Evolutionary conservation across 2,888 invertebrate species (phyloP), one percentile per base, ranked within the genome.

Genomic region (Tetragonula carbonaria): DNA sequence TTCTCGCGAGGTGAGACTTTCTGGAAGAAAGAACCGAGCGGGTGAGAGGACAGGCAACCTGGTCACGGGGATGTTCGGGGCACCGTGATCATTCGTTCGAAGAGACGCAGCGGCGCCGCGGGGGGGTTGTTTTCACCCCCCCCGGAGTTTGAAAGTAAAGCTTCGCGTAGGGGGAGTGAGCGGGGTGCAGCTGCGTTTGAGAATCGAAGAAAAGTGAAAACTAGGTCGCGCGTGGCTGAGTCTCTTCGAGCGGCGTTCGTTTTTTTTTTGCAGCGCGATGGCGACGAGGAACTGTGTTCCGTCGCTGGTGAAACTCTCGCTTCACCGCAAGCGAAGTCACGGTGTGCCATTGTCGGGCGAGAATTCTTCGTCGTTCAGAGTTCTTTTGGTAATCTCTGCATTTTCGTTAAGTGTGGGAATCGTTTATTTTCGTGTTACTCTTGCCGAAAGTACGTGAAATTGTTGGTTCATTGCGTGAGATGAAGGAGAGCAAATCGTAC

Each of bases 191-290:
- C 5, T 53, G 23, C 23, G n/a, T 28, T 23, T 18, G 5, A 23
- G 53, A 57, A 23, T 4, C 21, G n/a, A 3, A 18, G 67, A 28
- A 63, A 74, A 67, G 38, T n/a, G 73, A 75, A 66, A 82, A 82
- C 53, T 74, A 55, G 73, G 62, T 55, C 83, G 82, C 83, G 82
- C 71, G 80, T 66, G 66, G 74, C 74, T 80, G 84, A 84, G 72
- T 78, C 78, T 62, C 13, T 53, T 66, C 71, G 33, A 8, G 38
- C 4, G 28, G 8, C 67, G n/a, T 38, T 23, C 53, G 33, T 70
- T 83, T 80, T 88, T 70, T 65, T 80, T 88, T 90, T 90, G 23
- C 87, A 91, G 89, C 89, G 87, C 92, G 86, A 68, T 87, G 92
- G 90, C 91, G 87, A 91, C 90, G 80, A 53, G 57, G 55, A 55